Evolutionary conservation across 2,888 invertebrate genomes (phyloP).

Genomic region (Habrosyne pyritoides): DNA sequence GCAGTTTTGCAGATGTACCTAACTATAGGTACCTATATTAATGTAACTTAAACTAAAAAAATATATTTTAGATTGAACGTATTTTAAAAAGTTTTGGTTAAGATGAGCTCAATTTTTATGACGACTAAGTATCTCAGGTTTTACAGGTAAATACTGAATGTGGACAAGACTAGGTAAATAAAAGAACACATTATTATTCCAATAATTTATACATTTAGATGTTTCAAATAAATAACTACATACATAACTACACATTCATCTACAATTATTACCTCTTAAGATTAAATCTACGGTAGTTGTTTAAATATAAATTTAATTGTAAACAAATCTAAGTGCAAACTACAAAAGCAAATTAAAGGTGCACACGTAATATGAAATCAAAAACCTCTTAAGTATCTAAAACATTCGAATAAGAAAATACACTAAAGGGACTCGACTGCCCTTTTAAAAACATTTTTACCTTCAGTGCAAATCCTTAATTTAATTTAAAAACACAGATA

Average conservation of each 20-base stretch:
- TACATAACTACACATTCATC: conserved; percentile 40
- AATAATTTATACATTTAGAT: conserved; percentile 13
- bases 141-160: no score
- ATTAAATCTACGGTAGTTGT: background rate
- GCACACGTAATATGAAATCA: background rate
- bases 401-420: background rate
- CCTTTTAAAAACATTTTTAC: background rate
- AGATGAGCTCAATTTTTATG: no score
- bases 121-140: no score
- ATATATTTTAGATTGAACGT: no score
- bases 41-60: no score
- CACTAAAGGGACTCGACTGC: background rate
- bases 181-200: conserved; percentile 9
- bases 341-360: background rate
- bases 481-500: conserved; percentile 13
- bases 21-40: no score
- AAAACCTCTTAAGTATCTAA: background rate
- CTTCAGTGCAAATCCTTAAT: background rate
- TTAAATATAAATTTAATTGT: background rate
- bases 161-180: background rate
- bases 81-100: no score
- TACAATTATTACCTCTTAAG: conserved; percentile 9
- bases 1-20: no score
- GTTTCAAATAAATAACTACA: conserved; percentile 46
- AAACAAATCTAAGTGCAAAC: background rate